Evolutionary conservation across 1,140 invertebrate genomes (phyloP), one percentile per base, ranked within the genome.

Genomic region (Achatina immaculata): DNA sequence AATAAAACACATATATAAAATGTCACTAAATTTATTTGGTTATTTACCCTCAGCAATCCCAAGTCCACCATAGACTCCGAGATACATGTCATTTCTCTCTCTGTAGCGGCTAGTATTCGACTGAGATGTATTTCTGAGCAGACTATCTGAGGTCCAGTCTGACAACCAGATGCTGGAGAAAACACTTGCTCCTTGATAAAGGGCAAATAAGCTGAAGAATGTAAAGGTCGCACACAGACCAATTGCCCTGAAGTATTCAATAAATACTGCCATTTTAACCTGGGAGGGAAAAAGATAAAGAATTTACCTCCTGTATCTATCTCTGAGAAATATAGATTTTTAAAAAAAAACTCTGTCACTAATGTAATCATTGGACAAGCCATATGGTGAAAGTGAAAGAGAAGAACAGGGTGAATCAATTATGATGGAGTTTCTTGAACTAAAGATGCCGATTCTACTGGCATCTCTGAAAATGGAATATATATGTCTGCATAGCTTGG

Each of bases 21-120:
- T n/a, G n/a, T n/a, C n/a, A n/a, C n/a, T n/a, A n/a, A n/a, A n/a
- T n/a, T n/a, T n/a, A n/a, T n/a, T n/a, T 28, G 19, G 36, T 71
- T 42, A 68, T 81, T 65, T 66, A 90, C 90, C 89, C 83, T 90
- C 89, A n/a, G 77, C 83, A 16, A 86, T 73, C 24, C 90, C 90
- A 40, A 90, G 78, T 7, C 66, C 89, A 45, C 85, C 88, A 82
- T 89, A 89, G 16, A 86, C 85, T 0, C 88, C 88, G 31, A 89
- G 85, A 45, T 87, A 89, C 80, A 85, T 85, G 73, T 85, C 83
- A 65, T 89, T 89, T 21, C 76, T 85, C 65, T 86, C 78, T 43
- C 83, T 78, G 80, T 89, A 89, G 16, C 83, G 75, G 1, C 85
- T 82, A 14, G 86, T 87, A 74, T 86, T 85, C 11, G 84, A 81